Conservation (phyloP, 2,797 vertebrate species). For the Ptychadena robeensis region DNA sequence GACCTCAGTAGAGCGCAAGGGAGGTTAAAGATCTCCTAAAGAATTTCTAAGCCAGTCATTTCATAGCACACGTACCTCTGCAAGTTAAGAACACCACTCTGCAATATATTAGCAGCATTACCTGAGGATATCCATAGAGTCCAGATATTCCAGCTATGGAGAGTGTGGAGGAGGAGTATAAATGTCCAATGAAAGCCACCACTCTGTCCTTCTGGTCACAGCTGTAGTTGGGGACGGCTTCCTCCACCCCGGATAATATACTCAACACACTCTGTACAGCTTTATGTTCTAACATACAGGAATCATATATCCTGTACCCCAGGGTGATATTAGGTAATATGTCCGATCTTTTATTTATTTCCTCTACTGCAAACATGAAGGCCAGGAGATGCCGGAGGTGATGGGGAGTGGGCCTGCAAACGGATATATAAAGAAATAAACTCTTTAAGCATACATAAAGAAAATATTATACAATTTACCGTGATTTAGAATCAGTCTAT, state of each 20-base stretch:
- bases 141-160: background rate
- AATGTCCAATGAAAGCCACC: conserved; percentile 1
- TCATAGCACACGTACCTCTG: too few relatives aligned
- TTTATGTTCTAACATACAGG: background rate
- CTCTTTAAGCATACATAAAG: too few relatives aligned
- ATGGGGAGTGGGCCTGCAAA: background rate
- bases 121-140: conserved; percentile 1
- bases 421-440: too few relatives aligned
- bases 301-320: background rate
- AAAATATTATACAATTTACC: too few relatives aligned
- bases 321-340: background rate
- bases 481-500: too few relatives aligned
- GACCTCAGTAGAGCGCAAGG: too few relatives aligned
- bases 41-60: too few relatives aligned
- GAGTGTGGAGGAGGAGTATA: background rate
- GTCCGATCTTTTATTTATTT: background rate
- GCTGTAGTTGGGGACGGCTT: background rate
- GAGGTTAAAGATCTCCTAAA: too few relatives aligned
- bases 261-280: background rate
- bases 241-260: background rate
- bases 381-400: background rate
- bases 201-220: background rate
- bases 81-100: too few relatives aligned
- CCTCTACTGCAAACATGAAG: conserved; percentile 8
- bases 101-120: background rate